Evolutionary conservation across 2,888 invertebrate genomes (phyloP), one percentile per base, ranked within the genome.

Genomic region (Ptilodon capucinus): DNA sequence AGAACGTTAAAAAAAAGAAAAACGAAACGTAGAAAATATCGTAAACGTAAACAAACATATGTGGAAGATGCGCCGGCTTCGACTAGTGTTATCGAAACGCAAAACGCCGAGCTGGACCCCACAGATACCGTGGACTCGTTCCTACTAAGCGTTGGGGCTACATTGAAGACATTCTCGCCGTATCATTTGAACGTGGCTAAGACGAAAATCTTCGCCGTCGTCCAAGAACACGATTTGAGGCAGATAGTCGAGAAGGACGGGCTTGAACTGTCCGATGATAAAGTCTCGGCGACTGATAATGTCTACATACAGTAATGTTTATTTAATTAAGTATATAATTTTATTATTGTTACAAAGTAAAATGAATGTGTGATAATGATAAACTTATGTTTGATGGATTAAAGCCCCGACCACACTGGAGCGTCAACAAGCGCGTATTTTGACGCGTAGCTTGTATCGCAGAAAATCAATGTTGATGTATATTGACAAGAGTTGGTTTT

Each of bases 151-250:
- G 85, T 91, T 2, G 87, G 87, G 0, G 79, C 89, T 0, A 89
- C 88, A 0, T 54, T 91, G 4, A 91, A 82, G 52, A 79, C 82
- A 0, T 90, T 91, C 51, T 77, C 85, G 0, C 85, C 91, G 0
- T 91, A 91, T 56, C 88, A 90, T 48, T 66, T 90, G 42, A 90
- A 91, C 59, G 53, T 91, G 25, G 91, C 91, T 0, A 91, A 91
- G 48, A 87, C 79, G 59, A 86, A 91, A 68, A 91, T 91, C 57
- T 91, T 91, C 44, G 65, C 83, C 0, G 77, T 90, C 0, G 91
- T 91, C 0, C 91, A 91, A 54, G 89, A 91, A 50, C 86, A 88
- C 39, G 91, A 91, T 55, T 66, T 91, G 46, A 82, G 88, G 45
- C 91, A 91, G 60, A 91, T 91, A 18, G 84, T 90, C 19, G 82